Conservation (phyloP, 2,113 vertebrate genomes). For the Corythornis vintsioides region DNA sequence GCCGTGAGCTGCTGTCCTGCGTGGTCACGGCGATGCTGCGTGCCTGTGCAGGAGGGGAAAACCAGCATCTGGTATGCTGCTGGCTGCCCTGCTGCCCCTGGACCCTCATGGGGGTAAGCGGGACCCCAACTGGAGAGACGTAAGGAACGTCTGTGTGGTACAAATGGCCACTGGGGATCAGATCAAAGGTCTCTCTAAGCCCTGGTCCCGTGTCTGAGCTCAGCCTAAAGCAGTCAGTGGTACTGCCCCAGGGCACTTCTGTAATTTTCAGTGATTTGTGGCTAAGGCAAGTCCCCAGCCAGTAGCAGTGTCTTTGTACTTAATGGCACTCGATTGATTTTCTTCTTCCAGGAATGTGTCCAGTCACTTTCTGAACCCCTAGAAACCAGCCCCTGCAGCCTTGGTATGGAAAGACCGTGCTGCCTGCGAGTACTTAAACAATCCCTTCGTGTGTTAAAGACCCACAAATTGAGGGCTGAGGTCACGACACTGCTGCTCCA, state of each 20-base stretch:
- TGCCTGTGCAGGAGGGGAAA: too few relatives aligned
- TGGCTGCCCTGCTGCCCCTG: neutral
- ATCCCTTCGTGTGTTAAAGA: slow-evolving; percentile 39
- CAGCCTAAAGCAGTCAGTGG: neutral
- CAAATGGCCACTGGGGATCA: neutral
- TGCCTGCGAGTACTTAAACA: slow-evolving; percentile 21
- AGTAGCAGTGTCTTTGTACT: slow-evolving; percentile 41
- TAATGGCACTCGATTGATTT: slow-evolving; percentile 34
- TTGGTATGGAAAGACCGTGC: neutral
- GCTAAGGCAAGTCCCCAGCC: slow-evolving; percentile 17
- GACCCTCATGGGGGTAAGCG: neutral
- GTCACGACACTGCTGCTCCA: neutral
- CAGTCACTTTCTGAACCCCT: neutral
- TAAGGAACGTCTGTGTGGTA: neutral
- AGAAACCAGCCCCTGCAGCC: neutral
- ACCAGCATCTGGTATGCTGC: fast-evolving
- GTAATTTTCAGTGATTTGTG: neutral
- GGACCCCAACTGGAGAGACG: neutral
- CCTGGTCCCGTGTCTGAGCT: fast-evolving
- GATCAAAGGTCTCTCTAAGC: neutral
- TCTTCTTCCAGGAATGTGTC: neutral
- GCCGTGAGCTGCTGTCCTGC: neutral
- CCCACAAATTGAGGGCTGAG: slow-evolving; percentile 14
- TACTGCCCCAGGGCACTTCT: neutral
- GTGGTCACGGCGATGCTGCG: fast-evolving